Evolutionary conservation across 2,888 invertebrate genomes (phyloP).

Genomic region (Noctua fimbriata): DNA sequence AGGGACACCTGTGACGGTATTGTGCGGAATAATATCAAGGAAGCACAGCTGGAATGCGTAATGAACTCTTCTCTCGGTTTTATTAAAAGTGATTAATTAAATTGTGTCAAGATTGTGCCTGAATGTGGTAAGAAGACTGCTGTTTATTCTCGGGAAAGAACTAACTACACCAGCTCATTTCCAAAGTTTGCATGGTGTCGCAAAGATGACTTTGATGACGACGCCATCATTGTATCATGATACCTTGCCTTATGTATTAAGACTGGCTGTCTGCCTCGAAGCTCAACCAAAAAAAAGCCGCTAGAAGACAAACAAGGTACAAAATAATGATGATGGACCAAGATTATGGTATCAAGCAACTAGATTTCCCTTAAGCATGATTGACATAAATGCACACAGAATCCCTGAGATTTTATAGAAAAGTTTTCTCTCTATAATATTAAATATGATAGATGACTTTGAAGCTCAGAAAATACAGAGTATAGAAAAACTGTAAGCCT

Average conservation of each 20-base stretch:
- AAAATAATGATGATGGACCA: neutral
- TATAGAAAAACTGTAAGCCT: slow-evolving; percentile 8
- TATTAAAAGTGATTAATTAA: slow-evolving; percentile 17
- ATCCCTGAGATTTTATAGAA: slow-evolving; percentile 2
- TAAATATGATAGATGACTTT: slow-evolving; percentile 33
- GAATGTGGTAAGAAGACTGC: neutral
- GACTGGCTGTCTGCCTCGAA: neutral
- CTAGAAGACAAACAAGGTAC: neutral
- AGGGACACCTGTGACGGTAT: slow-evolving; percentile 26
- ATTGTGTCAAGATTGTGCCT: neutral
- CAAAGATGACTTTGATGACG: neutral
- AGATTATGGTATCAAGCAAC: neutral
- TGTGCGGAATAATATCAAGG: neutral
- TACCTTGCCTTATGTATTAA: neutral
- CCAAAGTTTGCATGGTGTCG: neutral
- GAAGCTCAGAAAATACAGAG: slow-evolving; percentile 10
- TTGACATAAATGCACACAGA: slow-evolving; percentile 8
- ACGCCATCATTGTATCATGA: neutral
- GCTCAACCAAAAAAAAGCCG: neutral
- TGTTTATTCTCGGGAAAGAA: neutral
- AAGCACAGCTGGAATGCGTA: slow-evolving; percentile 12
- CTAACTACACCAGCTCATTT: neutral
- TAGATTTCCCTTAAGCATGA: neutral
- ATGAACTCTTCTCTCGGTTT: slow-evolving; percentile 17
- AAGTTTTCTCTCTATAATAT: slow-evolving; percentile 12